Conservation (phyloP, 2,888 invertebrate genomes). For the Andrena camellia region DNA sequence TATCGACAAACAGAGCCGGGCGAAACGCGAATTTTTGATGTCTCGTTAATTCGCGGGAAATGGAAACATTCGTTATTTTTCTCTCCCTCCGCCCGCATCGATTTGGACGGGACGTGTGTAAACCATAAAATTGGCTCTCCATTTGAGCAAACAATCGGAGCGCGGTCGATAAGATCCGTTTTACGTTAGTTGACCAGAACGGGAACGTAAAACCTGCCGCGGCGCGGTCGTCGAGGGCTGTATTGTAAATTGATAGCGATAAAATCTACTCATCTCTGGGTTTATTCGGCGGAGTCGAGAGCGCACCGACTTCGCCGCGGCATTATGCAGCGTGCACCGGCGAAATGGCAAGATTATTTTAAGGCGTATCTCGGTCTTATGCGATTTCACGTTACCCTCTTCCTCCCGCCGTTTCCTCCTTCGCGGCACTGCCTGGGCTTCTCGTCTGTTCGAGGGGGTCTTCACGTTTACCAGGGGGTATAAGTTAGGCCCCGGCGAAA, state of each 20-base stretch:
- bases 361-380: slow-evolving; percentile 65
- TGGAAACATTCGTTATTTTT: slow-evolving; percentile 36
- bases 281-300: slow-evolving; percentile 55
- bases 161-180: slow-evolving; percentile 69
- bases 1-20: neutral
- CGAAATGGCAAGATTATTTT: slow-evolving; percentile 73
- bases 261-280: slow-evolving; percentile 72
- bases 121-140: slow-evolving; percentile 64
- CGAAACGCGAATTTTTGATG: neutral
- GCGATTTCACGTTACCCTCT: slow-evolving; percentile 59
- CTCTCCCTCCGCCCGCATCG: neutral
- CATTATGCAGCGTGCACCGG: slow-evolving; percentile 59
- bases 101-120: slow-evolving; percentile 34
- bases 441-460: slow-evolving; percentile 22
- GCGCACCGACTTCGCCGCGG: slow-evolving; percentile 19
- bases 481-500: slow-evolving; percentile 43
- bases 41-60: slow-evolving; percentile 42
- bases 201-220: slow-evolving; percentile 62
- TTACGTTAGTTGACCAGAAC: slow-evolving; percentile 63
- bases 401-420: slow-evolving; percentile 6
- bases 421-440: neutral
- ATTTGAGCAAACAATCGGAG: slow-evolving; percentile 66
- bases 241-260: slow-evolving; percentile 73
- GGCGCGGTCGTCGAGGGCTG: slow-evolving; percentile 45
- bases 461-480: slow-evolving; percentile 42